phyloP scores from a whole-genome alignment of 2,888 invertebrate species.

The Hirtodrosophila confusa region DNA sequence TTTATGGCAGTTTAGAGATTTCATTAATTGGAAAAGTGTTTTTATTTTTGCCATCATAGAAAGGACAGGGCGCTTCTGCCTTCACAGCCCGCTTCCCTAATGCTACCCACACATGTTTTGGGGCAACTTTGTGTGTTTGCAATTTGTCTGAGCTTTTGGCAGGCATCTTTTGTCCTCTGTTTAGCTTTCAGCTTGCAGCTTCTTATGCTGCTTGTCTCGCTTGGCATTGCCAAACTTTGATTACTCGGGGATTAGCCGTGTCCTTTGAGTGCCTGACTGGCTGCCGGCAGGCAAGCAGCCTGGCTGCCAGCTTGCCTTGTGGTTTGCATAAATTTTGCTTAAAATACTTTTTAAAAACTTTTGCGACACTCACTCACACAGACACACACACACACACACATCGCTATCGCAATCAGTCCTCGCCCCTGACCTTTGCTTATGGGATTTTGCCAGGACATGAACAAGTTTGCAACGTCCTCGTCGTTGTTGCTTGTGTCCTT shows the following conservation, averaged over 20 bases:
- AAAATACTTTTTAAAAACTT: conserved; percentile 80
- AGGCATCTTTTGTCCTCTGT: conserved; percentile 37
- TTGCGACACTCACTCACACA: conserved; percentile 58
- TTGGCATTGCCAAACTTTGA: conserved; percentile 79
- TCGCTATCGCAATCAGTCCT: conserved; percentile 27
- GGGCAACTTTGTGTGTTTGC: conserved; percentile 8
- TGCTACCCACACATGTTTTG: too few relatives aligned
- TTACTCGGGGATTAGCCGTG: conserved; percentile 79
- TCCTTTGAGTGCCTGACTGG: conserved; percentile 50
- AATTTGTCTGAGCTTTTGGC: conserved; percentile 47
- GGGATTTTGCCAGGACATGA: conserved; percentile 51
- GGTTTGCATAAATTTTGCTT: conserved; percentile 80
- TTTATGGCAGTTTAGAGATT: conserved; percentile 82
- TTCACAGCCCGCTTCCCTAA: too few relatives aligned
- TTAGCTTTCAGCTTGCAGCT: conserved; percentile 41
- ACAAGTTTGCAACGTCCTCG: conserved; percentile 22
- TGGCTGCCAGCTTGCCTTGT: conserved; percentile 71
- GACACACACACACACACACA: conserved; percentile 1
- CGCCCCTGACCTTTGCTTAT: conserved; percentile 51
- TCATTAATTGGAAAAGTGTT: conserved; percentile 83
- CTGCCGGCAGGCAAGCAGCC: conserved; percentile 9
- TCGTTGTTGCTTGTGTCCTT: conserved; percentile 22
- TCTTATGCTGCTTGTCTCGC: conserved; percentile 48
- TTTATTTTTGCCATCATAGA: conserved; percentile 32
- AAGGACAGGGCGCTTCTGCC: not conserved